Evolutionary conservation across 1,140 invertebrate genomes (phyloP).

Genomic region (Ganaspis sp.): DNA sequence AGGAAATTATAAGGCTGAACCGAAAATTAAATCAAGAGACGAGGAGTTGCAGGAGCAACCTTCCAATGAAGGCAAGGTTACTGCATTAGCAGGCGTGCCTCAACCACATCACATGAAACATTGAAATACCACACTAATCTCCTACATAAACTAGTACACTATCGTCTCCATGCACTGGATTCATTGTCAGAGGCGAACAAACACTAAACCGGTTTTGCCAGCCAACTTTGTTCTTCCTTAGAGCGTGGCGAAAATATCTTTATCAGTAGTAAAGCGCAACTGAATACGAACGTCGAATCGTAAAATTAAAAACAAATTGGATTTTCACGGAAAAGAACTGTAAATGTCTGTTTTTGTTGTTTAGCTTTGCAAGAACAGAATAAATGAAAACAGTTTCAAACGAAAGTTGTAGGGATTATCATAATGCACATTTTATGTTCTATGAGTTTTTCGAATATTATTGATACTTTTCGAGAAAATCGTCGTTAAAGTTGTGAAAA

Average conservation of each 20-base stretch:
- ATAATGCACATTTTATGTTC: too few relatives aligned
- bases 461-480: too few relatives aligned
- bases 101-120: slow-evolving; percentile 10
- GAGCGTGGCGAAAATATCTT: not conserved
- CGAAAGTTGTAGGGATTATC: too few relatives aligned
- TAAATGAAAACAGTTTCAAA: too few relatives aligned
- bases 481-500: too few relatives aligned
- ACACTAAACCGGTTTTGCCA: slow-evolving; percentile 16
- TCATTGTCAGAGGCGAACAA: not conserved
- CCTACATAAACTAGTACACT: not conserved
- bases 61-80: slow-evolving; percentile 24
- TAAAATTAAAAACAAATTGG: too few relatives aligned
- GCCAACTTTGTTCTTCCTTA: not conserved
- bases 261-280: not conserved
- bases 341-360: too few relatives aligned
- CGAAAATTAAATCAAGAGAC: slow-evolving; percentile 19
- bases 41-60: slow-evolving; percentile 6
- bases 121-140: slow-evolving; percentile 23
- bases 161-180: not conserved
- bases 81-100: slow-evolving; percentile 2
- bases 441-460: too few relatives aligned
- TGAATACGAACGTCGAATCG: not conserved
- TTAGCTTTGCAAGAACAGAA: too few relatives aligned
- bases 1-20: not conserved
- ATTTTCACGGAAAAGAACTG: too few relatives aligned